Evolutionary conservation across 2,888 invertebrate genomes (phyloP).

Genomic region (Troglohyphantes excavatus): DNA sequence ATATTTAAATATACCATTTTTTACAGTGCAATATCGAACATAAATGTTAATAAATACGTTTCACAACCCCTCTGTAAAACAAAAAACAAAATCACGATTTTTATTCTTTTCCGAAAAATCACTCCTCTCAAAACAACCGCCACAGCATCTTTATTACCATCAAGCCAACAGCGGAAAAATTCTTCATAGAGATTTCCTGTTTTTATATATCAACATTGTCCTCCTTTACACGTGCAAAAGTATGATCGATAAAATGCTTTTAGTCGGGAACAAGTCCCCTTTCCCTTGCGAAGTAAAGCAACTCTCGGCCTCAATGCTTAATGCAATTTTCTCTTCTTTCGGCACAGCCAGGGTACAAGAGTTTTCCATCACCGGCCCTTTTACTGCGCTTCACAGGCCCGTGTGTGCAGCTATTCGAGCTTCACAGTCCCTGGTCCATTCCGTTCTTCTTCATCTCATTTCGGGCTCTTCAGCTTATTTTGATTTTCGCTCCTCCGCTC

Average conservation of each 20-base stretch:
- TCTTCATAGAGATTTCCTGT: background rate
- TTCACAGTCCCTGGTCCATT: slow-evolving; percentile 1
- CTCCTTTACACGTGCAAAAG: slow-evolving; percentile 49
- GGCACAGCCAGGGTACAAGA: slow-evolving; percentile 57
- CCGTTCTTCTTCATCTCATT: background rate
- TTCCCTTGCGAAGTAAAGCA: slow-evolving; percentile 40
- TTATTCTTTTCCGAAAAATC: no score
- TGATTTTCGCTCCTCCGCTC: background rate
- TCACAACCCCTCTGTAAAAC: no score
- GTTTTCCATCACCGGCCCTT: slow-evolving; percentile 72
- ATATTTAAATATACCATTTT: no score
- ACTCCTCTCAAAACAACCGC: no score
- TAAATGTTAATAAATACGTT: no score
- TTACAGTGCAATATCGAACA: no score
- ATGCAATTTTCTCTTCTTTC: slow-evolving; percentile 73
- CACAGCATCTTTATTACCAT: background rate
- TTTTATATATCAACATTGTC: slow-evolving; percentile 20
- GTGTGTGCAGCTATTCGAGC: background rate
- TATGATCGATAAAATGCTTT: slow-evolving; percentile 77
- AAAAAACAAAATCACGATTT: no score
- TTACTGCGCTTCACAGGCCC: slow-evolving; percentile 43
- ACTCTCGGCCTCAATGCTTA: slow-evolving; percentile 55
- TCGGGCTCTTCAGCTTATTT: background rate
- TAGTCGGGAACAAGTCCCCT: slow-evolving; percentile 56
- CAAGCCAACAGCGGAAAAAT: background rate